Percentiles rank a stretch among this genome's conserved stretches.
These are phyloP conservation scores for Sciurus niger DNA, from an alignment of 2,113 vertebrate species.

Conservation along the genomic window DNA sequence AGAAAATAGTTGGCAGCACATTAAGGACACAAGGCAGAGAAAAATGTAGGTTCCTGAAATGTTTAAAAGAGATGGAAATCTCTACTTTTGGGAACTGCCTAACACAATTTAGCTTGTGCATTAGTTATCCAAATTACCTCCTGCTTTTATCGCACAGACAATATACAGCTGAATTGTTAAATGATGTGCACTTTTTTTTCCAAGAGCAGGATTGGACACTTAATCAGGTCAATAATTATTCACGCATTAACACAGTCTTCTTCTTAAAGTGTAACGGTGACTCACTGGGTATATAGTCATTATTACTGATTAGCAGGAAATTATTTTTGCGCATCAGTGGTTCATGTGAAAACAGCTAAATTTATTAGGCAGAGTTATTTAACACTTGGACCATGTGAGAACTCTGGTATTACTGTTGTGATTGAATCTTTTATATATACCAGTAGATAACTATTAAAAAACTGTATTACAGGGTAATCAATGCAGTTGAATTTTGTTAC, in stretches of 20 bases:
- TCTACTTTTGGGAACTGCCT: slow-evolving; percentile 78
- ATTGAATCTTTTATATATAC: slow-evolving; percentile 41
- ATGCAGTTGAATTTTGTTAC: slow-evolving; percentile 60
- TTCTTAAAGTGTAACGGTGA: slow-evolving; percentile 85
- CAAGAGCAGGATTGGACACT: slow-evolving; percentile 77
- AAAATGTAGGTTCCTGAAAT: slow-evolving; percentile 78
- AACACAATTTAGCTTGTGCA: slow-evolving; percentile 76
- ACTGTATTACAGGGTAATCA: neutral
- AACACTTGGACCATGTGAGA: slow-evolving; percentile 70
- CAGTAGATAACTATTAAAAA: slow-evolving; percentile 43
- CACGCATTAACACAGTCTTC: slow-evolving; percentile 85
- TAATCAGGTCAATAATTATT: slow-evolving; percentile 90
- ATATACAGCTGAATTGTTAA: slow-evolving; percentile 84
- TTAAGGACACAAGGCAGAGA: slow-evolving; percentile 46
- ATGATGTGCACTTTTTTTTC: slow-evolving; percentile 78
- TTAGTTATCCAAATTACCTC: slow-evolving; percentile 86
- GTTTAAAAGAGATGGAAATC: slow-evolving; percentile 84
- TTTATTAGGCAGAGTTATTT: slow-evolving; percentile 80
- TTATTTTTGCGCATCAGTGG: slow-evolving; percentile 80
- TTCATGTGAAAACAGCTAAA: slow-evolving; percentile 80
- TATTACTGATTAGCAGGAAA: slow-evolving; percentile 85
- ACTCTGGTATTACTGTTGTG: slow-evolving; percentile 43
- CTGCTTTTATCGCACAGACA: slow-evolving; percentile 84
- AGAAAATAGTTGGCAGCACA: slow-evolving; percentile 54
- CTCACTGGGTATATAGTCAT: slow-evolving; percentile 86